Percentiles rank a stretch among this genome's conserved stretches.
phyloP scores from a whole-genome alignment of 2,113 vertebrate species.

The Herpailurus yagouaroundi region DNA sequence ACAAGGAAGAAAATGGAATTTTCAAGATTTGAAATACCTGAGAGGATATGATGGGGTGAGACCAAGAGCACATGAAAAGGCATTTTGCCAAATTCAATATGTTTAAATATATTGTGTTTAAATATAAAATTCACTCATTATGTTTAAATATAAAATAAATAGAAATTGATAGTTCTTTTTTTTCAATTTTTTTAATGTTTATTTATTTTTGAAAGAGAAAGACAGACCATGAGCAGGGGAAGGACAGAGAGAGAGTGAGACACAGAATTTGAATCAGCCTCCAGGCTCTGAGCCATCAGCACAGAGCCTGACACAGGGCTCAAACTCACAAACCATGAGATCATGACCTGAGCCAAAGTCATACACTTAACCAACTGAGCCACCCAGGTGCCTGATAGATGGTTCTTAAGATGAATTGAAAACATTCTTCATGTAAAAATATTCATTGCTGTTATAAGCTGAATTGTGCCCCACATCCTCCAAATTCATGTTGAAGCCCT shows the following conservation, averaged over 20 bases:
- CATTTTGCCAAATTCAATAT: background rate
- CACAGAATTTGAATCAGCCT: too few species aligned
- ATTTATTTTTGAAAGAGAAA: too few species aligned
- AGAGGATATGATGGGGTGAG: background rate
- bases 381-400: too few species aligned
- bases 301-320: too few species aligned
- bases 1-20: background rate
- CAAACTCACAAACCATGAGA: too few species aligned
- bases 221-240: too few species aligned
- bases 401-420: background rate
- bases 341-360: too few species aligned
- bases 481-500: background rate
- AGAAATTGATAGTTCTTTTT: background rate
- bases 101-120: background rate
- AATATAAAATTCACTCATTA: background rate
- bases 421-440: conserved; percentile 1
- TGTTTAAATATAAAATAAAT: too few species aligned
- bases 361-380: too few species aligned
- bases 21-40: background rate
- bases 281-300: too few species aligned
- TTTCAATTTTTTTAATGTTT: too few species aligned
- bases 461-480: background rate
- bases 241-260: too few species aligned
- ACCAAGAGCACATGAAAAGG: background rate
- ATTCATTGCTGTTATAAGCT: background rate